A percentile compares a stretch with the other conserved stretches of the same genome.
phyloP scores from a whole-genome alignment of 2,797 vertebrate species.

The Poeciliopsis turneri region DNA sequence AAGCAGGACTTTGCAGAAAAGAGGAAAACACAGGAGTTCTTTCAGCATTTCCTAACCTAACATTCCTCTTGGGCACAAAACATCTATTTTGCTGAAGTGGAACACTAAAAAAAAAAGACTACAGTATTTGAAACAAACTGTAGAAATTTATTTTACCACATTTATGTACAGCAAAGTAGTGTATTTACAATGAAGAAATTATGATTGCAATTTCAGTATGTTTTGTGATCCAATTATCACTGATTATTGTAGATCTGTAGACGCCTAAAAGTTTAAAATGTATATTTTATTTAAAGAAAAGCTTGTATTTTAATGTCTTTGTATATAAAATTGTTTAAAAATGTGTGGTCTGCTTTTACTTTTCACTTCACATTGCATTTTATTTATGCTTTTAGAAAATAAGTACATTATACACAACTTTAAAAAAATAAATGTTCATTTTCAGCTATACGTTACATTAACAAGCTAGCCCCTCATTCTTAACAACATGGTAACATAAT shows the following conservation, averaged over 20 bases:
- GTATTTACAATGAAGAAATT: slow-evolving; percentile 50
- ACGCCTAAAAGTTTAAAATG: slow-evolving; percentile 69
- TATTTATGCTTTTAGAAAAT: neutral
- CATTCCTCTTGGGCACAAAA: slow-evolving; percentile 57
- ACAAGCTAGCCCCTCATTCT: neutral
- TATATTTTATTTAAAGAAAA: slow-evolving; percentile 76
- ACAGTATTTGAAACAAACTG: slow-evolving; percentile 74
- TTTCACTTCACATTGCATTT: neutral
- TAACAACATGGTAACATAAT: neutral
- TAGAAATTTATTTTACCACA: slow-evolving; percentile 54
- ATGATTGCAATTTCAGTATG: slow-evolving; percentile 48
- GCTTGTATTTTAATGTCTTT: slow-evolving; percentile 69
- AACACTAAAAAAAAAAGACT: slow-evolving; percentile 62
- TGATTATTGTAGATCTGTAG: slow-evolving; percentile 61
- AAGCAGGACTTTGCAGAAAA: slow-evolving; percentile 85
- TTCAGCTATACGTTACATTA: neutral
- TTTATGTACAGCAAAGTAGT: slow-evolving; percentile 59
- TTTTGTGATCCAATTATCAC: slow-evolving; percentile 58
- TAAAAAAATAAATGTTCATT: neutral
- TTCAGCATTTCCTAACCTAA: slow-evolving; percentile 86
- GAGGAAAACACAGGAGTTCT: slow-evolving; percentile 91
- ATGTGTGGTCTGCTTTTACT: slow-evolving; percentile 14
- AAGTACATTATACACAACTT: neutral
- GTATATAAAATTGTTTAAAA: slow-evolving; percentile 58
- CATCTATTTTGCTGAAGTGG: slow-evolving; percentile 52